These are phyloP conservation scores for Drosophila borborema DNA, from an alignment of 2,888 invertebrate genomes.

Conservation along the genomic window DNA sequence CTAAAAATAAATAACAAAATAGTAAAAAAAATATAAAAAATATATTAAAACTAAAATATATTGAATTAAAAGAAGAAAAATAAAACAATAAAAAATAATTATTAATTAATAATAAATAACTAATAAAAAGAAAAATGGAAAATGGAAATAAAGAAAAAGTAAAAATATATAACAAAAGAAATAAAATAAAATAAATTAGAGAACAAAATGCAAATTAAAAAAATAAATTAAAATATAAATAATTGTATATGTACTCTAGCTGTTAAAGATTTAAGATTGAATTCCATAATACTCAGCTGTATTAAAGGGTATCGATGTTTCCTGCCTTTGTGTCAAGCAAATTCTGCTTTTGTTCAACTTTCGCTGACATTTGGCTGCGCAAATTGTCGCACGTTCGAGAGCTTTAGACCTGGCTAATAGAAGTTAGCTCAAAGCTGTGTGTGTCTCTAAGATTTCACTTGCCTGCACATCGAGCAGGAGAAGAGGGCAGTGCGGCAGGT, in stretches of 20 bases:
- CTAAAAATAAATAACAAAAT: not conserved
- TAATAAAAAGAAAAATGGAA: no score
- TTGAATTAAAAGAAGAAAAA: not conserved
- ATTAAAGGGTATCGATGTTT: not conserved
- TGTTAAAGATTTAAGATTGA: not conserved
- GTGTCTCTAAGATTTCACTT: constrained; percentile 71
- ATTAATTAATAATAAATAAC: not conserved
- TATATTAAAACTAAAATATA: no score
- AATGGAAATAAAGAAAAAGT: no score
- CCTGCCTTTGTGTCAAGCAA: constrained; percentile 45
- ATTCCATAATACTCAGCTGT: not conserved
- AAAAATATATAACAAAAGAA: no score
- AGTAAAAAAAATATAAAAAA: not conserved
- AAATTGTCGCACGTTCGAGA: constrained; percentile 32
- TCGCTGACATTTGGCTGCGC: constrained; percentile 68
- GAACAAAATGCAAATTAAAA: not conserved
- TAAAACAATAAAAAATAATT: not conserved
- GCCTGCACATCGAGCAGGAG: constrained; percentile 12
- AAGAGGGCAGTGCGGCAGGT: not conserved
- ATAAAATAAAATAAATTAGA: no score
- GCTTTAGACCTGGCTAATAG: constrained; percentile 37
- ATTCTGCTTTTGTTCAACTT: constrained; percentile 60
- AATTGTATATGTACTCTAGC: no score
- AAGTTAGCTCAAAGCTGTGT: constrained; percentile 18
- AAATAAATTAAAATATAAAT: not conserved